Evolutionary conservation across 1,140 invertebrate genomes (phyloP).

Genomic region (Anastrepha obliqua): DNA sequence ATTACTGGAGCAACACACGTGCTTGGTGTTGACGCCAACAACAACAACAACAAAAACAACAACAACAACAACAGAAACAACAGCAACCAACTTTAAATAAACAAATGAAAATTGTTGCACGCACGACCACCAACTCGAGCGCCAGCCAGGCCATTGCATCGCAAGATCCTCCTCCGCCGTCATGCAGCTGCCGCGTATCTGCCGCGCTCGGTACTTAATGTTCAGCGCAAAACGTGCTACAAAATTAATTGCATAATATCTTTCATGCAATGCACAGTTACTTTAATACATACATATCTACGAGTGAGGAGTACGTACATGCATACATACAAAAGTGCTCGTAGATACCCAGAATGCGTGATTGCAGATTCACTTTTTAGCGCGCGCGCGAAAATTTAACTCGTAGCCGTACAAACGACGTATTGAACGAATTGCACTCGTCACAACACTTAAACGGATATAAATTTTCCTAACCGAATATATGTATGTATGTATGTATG

Average conservation of each 20-base stretch:
- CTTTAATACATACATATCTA: background rate
- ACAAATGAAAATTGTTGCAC: conserved; percentile 26
- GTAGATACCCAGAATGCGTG: conserved; percentile 28
- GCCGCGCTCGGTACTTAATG: conserved; percentile 19
- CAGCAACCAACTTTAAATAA: background rate
- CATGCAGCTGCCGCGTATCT: background rate
- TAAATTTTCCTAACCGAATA: background rate
- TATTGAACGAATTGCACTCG: conserved; percentile 8
- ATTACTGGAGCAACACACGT: conserved; percentile 19
- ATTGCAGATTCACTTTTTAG: conserved; percentile 30
- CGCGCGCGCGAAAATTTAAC: background rate
- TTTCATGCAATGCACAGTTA: conserved; percentile 44
- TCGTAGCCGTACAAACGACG: background rate
- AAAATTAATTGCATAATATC: conserved; percentile 52
- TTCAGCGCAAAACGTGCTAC: conserved; percentile 36
- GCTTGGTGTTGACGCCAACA: conserved; percentile 17
- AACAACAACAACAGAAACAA: background rate
- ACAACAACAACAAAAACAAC: background rate
- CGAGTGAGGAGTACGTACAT: conserved; percentile 15
- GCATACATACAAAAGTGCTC: background rate
- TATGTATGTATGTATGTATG: background rate
- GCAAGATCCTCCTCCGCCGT: conserved; percentile 44
- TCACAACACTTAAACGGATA: conserved; percentile 32
- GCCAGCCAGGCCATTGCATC: background rate
- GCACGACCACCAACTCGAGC: conserved; percentile 37